Percentiles rank a stretch among this genome's conserved stretches.
Conservation (phyloP, 1,140 invertebrate species). For the Trichomalopsis sarcophagae region DNA sequence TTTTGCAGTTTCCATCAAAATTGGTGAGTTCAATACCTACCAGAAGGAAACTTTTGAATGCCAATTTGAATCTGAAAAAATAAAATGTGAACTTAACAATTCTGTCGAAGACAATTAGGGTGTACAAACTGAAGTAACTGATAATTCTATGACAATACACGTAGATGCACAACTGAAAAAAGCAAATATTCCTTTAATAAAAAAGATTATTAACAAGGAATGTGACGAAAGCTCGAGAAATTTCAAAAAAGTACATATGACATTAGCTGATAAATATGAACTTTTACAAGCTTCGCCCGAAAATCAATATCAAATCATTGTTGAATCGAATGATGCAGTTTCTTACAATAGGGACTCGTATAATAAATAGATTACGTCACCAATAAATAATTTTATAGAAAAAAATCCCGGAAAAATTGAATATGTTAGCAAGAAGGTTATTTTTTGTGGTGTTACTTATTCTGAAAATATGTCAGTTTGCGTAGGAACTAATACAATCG, state of each 20-base stretch:
- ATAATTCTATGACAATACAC: too few species aligned
- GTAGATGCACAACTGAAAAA: too few species aligned
- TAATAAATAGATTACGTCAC: background rate
- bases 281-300: background rate
- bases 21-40: background rate
- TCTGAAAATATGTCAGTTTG: background rate
- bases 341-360: too few species aligned
- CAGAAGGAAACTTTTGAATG: background rate
- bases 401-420: background rate
- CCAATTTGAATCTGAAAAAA: too few species aligned
- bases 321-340: background rate
- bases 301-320: background rate
- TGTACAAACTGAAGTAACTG: too few species aligned
- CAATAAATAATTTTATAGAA: background rate
- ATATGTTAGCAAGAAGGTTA: background rate
- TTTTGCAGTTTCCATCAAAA: background rate
- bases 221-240: constrained; percentile 3
- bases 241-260: constrained; percentile 27
- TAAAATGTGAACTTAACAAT: too few species aligned
- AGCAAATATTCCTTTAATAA: too few species aligned
- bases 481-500: background rate
- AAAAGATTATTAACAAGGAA: too few species aligned
- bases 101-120: too few species aligned
- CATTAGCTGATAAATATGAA: constrained; percentile 16
- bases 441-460: background rate